phyloP scores from a whole-genome alignment of 2,113 vertebrate genomes.

The Recurvirostra avosetta region DNA sequence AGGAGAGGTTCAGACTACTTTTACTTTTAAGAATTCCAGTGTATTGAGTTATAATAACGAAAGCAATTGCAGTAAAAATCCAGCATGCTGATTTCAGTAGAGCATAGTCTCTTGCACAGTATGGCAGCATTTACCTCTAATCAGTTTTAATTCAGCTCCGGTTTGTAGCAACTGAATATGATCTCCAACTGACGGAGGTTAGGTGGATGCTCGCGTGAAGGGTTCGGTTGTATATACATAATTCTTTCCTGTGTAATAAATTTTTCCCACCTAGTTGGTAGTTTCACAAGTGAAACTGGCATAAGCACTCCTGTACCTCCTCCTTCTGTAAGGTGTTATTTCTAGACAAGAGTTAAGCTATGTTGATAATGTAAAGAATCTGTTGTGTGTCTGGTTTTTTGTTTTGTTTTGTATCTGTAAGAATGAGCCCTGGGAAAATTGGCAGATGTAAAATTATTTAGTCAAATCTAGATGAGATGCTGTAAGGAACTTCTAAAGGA shows the following conservation, averaged over 20 bases:
- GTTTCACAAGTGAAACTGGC: background rate
- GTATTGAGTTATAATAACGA: background rate
- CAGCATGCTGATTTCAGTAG: background rate
- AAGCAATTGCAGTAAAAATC: background rate
- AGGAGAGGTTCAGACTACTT: background rate
- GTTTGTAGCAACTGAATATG: background rate
- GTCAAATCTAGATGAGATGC: background rate
- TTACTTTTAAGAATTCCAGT: background rate
- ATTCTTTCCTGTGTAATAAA: background rate
- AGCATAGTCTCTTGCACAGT: background rate
- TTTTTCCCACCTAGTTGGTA: background rate
- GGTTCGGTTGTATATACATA: background rate
- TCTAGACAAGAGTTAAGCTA: background rate
- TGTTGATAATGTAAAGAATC: background rate
- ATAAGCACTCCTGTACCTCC: background rate
- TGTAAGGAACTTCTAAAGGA: background rate
- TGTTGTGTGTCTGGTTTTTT: background rate
- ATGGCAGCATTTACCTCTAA: background rate
- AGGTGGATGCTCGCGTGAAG: background rate
- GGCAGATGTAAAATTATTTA: background rate
- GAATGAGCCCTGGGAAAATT: background rate
- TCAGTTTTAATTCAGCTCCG: background rate
- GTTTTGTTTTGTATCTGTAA: background rate
- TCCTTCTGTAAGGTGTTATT: background rate
- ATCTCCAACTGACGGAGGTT: background rate